Evolutionary conservation across 1,140 invertebrate species (phyloP), one percentile per base, ranked within the genome.

Genomic region (Lepidostoma basale): DNA sequence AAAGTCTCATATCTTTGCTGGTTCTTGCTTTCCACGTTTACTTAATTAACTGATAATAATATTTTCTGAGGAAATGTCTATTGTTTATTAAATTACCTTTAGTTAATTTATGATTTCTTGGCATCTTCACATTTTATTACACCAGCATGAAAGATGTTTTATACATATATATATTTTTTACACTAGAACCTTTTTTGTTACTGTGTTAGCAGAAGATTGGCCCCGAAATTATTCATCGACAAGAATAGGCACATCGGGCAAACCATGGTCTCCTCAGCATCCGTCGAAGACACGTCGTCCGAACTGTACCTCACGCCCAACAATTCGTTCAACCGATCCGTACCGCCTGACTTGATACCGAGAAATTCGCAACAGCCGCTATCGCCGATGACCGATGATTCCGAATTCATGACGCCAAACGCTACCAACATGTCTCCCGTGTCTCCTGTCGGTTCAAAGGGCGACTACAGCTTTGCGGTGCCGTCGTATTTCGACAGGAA

Each of bases 401-500:
- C 71, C 9, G 33, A 77, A 59, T 83, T 81, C 74, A 25, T 47
- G n/a, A 81, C 81, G 4, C 79, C 81, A 3, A 77, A 81, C 33
- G 62, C 71, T 45, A 77, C 80, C 9, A 40, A 77, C 20, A 47
- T 73, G 16, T 72, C 69, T 8, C 67, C 69, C 1, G 36, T 64
- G 25, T 56, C 62, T 2, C 47, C 62, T 1, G 33, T 67, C 23
- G 26, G 22, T 16, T 28, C 18, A 6, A 75, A 76, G 44, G 74
- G 72, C 62, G 74, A 73, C 4, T 72, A 73, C 33, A 49, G 44
- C 10, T 81, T 80, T 76, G 76, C 79, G 33, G 78, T 81, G 76
- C 80, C 80, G 22, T 78, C 80, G 0, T 83, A 83, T 72, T 83
- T 83, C 75, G 81, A 82, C 67, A 77, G 74, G 67, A 82, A 81